phyloP scores from a whole-genome alignment of 2,113 vertebrate genomes.

The Sinosuthora webbiana region DNA sequence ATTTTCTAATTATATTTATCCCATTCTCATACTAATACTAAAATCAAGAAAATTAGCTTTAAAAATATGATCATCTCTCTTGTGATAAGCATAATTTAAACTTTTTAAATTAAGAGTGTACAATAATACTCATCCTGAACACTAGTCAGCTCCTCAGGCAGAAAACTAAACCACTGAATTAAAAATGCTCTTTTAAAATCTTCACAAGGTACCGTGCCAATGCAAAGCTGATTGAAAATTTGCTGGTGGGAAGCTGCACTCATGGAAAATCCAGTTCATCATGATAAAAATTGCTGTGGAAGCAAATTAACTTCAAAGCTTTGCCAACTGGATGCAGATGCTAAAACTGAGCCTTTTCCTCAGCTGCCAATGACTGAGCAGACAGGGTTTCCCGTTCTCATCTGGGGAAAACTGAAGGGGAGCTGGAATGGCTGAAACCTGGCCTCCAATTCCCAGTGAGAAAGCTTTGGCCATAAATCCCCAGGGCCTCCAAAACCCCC shows the following conservation, averaged over 20 bases:
- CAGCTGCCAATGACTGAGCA: background rate
- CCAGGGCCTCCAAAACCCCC: background rate
- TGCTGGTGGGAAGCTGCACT: background rate
- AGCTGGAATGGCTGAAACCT: background rate
- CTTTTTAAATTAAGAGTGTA: background rate
- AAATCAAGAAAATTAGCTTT: background rate
- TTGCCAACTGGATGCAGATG: background rate
- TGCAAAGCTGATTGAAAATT: background rate
- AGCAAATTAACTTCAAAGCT: conserved; percentile 4
- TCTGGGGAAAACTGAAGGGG: background rate
- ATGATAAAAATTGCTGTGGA: background rate
- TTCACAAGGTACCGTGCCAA: background rate
- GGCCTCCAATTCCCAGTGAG: background rate
- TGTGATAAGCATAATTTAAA: background rate
- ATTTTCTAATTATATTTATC: background rate
- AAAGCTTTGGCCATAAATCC: background rate
- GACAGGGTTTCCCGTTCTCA: background rate
- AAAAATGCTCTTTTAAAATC: background rate
- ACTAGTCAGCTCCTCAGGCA: background rate
- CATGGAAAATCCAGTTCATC: conserved; percentile 6
- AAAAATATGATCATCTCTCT: background rate
- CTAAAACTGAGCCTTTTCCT: background rate
- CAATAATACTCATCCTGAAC: background rate
- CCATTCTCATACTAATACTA: background rate
- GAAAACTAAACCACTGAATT: background rate